Conservation (phyloP, 2,888 invertebrate species). For the Macrophya annulata region DNA sequence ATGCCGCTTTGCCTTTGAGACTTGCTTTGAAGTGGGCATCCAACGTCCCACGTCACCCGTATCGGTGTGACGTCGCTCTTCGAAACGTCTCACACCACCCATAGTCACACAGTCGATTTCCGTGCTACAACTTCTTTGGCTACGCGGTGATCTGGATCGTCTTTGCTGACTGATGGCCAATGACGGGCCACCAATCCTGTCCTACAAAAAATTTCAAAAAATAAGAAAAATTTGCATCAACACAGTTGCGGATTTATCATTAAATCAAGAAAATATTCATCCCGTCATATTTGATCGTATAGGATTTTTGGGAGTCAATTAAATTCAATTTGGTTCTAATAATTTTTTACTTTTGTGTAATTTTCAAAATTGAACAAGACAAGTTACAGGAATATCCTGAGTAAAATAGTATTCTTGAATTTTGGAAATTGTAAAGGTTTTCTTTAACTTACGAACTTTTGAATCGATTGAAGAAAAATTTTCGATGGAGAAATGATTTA, state of each 20-base stretch:
- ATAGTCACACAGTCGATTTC: slow-evolving; percentile 74
- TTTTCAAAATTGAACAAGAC: too few species aligned
- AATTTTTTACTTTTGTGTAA: too few species aligned
- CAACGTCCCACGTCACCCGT: slow-evolving; percentile 61
- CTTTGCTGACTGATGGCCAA: slow-evolving; percentile 69
- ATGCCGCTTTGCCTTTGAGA: slow-evolving; percentile 48
- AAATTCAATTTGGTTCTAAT: too few species aligned
- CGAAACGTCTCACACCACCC: slow-evolving; percentile 72
- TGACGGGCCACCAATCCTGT: slow-evolving; percentile 65
- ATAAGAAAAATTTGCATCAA: neutral
- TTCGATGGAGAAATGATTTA: too few species aligned
- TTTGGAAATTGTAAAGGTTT: neutral
- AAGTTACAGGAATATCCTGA: too few species aligned
- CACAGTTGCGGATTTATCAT: neutral
- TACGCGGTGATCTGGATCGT: slow-evolving; percentile 73
- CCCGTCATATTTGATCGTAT: too few species aligned
- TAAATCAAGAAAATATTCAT: neutral
- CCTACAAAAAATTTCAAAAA: slow-evolving; percentile 55
- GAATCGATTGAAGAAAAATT: too few species aligned
- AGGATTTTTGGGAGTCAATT: too few species aligned
- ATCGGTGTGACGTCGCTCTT: slow-evolving; percentile 73
- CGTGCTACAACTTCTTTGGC: slow-evolving; percentile 73
- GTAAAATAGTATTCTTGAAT: too few species aligned
- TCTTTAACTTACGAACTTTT: too few species aligned
- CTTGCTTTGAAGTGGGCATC: slow-evolving; percentile 36